A percentile compares a stretch with the other conserved stretches of the same genome.
phyloP scores from a whole-genome alignment of 1,140 invertebrate genomes.

The Nephotettix cincticeps region DNA sequence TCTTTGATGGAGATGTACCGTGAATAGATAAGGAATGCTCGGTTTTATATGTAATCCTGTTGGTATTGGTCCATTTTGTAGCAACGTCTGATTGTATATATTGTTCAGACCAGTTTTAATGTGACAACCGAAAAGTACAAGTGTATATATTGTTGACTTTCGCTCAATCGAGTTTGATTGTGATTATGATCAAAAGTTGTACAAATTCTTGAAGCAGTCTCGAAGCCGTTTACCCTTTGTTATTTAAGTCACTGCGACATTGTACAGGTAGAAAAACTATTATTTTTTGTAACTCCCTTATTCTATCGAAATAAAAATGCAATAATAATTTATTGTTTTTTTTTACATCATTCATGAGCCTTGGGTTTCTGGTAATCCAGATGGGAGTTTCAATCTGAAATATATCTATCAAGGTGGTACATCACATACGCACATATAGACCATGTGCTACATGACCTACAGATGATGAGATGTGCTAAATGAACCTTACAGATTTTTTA shows the following conservation, averaged over 20 bases:
- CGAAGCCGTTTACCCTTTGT: conserved; percentile 3
- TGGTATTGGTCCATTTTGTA: neutral
- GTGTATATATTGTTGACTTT: conserved; percentile 21
- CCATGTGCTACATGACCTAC: no score
- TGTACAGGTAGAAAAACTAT: conserved; percentile 22
- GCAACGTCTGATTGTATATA: conserved; percentile 3
- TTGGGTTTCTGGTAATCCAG: no score
- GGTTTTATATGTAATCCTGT: conserved; percentile 12
- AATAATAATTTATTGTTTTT: neutral
- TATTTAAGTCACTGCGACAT: conserved; percentile 9
- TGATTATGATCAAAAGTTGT: conserved; percentile 22
- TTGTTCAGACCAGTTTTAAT: neutral
- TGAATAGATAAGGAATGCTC: no score
- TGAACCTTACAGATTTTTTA: no score
- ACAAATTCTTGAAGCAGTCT: conserved; percentile 10
- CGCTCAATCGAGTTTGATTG: conserved; percentile 21
- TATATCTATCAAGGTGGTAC: no score
- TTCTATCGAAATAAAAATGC: conserved; percentile 19
- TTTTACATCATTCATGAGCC: no score
- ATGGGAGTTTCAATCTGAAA: no score
- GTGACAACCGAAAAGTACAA: conserved; percentile 11
- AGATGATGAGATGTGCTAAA: no score
- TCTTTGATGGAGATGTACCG: neutral
- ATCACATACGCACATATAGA: no score
- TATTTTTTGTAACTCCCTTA: conserved; percentile 22